Evolutionary conservation across 2,113 vertebrate genomes (phyloP).

Genomic region (Zosterops lateralis): DNA sequence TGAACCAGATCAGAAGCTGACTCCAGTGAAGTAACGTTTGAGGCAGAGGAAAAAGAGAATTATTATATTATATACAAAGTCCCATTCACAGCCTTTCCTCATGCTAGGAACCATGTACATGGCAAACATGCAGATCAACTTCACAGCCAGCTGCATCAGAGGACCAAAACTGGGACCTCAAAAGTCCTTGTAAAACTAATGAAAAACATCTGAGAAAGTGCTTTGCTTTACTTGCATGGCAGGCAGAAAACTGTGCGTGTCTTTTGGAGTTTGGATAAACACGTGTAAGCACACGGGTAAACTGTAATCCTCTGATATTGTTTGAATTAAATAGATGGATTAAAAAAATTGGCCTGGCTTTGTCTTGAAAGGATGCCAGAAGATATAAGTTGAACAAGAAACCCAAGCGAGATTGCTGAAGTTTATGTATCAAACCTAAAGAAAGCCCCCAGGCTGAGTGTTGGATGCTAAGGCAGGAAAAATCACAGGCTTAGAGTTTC

Average conservation of each 20-base stretch:
- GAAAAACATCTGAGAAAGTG: background rate
- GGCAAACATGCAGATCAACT: background rate
- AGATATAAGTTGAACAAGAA: background rate
- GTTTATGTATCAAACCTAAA: background rate
- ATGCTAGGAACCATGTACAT: background rate
- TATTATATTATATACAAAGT: background rate
- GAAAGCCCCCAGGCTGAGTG: background rate
- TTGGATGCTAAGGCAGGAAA: background rate
- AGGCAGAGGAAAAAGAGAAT: background rate
- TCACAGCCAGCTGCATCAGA: background rate
- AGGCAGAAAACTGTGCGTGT: background rate
- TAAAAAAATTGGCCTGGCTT: background rate
- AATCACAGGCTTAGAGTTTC: background rate
- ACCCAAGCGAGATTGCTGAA: background rate
- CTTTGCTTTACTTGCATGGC: background rate
- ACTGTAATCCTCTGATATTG: background rate
- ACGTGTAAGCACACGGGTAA: accelerated
- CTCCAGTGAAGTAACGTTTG: background rate
- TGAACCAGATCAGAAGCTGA: background rate
- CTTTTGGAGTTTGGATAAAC: background rate
- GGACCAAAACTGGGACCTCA: background rate
- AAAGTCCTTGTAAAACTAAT: background rate
- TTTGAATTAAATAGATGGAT: background rate
- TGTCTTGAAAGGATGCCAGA: background rate
- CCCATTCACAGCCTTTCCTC: background rate